Base-by-base conservation (phyloP, 2,113 vertebrate genomes). In the Oncorhynchus keta region DNA sequence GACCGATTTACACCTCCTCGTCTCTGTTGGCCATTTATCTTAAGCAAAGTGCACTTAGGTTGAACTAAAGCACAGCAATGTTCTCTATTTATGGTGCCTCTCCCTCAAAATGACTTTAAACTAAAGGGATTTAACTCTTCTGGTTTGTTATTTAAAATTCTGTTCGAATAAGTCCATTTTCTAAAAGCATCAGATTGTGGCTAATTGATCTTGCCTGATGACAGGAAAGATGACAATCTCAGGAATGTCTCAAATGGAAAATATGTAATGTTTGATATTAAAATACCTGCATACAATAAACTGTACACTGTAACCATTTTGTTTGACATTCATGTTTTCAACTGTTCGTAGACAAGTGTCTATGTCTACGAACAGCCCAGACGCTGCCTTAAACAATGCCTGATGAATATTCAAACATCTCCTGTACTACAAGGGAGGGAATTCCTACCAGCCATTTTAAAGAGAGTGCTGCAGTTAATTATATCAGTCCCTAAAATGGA, bases 371-470 rank as follows among this genome's bases (percentile, higher is more conserved):
- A 91, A 90, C 83, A 85, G 13, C 35, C 76, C 71, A 24, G 72
- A 71, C 76, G 75, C 64, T 61, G 80, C 81, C 75, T 84, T 89
- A 88, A 93, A 93, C 90, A 91, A 91, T 76, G 77, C 62, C 83
- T 91, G 86, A 92, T 94, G 90, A 93, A 93, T 94, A 94, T 93
- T 92, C 90, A 91, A 79, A 59, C 74, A 55, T 81, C 74, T 83
- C 61, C 26, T 64, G 69, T 83, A 71, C 59, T 80, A 84, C 76
- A 82, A 85, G 82, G 81, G 84, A 85, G 82, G 81, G 85, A 86
- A 88, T 77, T 74, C 81, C 91, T 78, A 84, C 82, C 39, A 90
- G 89, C 87, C 84, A 91, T 92, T 93, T 90, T 82, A 91, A 81
- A 45, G 39, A 83, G 87, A 81, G 84, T 85, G 79, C 70, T 71